Evolutionary conservation across 2,113 vertebrate species (phyloP).

Genomic region (Stegostoma tigrinum): DNA sequence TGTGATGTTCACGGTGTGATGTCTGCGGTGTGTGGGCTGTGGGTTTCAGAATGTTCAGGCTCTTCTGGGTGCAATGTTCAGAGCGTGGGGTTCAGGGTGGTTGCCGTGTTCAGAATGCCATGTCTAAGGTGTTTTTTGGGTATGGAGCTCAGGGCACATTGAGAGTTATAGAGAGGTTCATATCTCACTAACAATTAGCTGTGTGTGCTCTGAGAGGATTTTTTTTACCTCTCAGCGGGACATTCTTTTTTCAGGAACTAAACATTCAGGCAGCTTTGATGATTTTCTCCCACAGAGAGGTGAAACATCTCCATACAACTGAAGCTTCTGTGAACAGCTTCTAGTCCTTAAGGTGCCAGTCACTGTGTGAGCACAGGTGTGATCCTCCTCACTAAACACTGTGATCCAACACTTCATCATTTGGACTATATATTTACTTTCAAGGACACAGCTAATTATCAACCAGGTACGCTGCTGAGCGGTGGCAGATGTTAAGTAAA

Average conservation of each 20-base stretch:
- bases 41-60: neutral
- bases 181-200: neutral
- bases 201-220: neutral
- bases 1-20: neutral
- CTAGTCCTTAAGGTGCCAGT: neutral
- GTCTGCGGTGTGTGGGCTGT: neutral
- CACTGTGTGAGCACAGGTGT: neutral
- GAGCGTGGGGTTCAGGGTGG: neutral
- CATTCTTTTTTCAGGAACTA: neutral
- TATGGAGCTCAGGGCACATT: too few relatives aligned
- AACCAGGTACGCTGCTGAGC: neutral
- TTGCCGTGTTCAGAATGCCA: too few relatives aligned
- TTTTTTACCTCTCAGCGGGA: neutral
- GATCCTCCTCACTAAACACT: neutral
- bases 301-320: neutral
- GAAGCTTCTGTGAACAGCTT: neutral
- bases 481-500: constrained; percentile 6
- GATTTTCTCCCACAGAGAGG: neutral
- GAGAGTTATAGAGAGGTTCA: neutral
- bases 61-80: neutral
- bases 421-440: neutral
- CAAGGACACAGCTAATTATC: neutral
- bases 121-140: neutral
- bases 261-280: neutral
- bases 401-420: neutral